Evolutionary conservation across 1,140 invertebrate genomes (phyloP), one percentile per base, ranked within the genome.

Genomic region (Zaprionus taronus): DNA sequence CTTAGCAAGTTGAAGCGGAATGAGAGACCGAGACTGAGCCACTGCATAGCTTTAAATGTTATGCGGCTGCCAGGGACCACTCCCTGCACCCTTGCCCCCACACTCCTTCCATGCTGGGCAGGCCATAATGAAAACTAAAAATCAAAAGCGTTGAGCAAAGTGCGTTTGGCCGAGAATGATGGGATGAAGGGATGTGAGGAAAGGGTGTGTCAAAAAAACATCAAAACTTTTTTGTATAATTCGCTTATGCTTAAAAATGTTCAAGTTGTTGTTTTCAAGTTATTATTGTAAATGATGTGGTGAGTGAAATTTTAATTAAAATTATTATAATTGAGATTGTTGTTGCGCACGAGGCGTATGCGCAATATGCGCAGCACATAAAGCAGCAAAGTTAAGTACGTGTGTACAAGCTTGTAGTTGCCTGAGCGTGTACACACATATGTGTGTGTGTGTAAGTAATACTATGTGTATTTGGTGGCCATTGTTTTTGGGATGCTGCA

Each of bases 141-240:
- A 90, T 90, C 85, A 90, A 82, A 89, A 90, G 68, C 51, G 49
- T 72, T 56, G 20, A 44, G 28, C 53, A 41, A 41, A 41, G 38
- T 83, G 77, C 72, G 76, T 90, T 34, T 9, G 28, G 68, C 15
- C 44, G 17, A 41, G 60, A 17, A 44, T 31, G 28, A 26, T 36
- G n/a, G 55, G 28, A 34, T 22, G 0, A 11, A 34, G 11, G 14
- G 15, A 1, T 12, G n/a, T 41, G n/a, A 22, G 34, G 44, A 6
- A 28, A 49, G 61, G 55, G 17, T 51, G 31, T 26, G 20, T 26
- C 58, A 26, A 51, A 76, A 76, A 90, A 89, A 89, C 85, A 90
- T 84, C 68, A 85, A 89, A 89, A 90, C 71, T 89, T 89, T 89
- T 89, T 90, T 81, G 85, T 79, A 90, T 89, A 89, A 91, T 91